Evolutionary conservation across 2,797 vertebrate genomes (phyloP), one percentile per base, ranked within the genome.

Genomic region (Lepus oiostolus): DNA sequence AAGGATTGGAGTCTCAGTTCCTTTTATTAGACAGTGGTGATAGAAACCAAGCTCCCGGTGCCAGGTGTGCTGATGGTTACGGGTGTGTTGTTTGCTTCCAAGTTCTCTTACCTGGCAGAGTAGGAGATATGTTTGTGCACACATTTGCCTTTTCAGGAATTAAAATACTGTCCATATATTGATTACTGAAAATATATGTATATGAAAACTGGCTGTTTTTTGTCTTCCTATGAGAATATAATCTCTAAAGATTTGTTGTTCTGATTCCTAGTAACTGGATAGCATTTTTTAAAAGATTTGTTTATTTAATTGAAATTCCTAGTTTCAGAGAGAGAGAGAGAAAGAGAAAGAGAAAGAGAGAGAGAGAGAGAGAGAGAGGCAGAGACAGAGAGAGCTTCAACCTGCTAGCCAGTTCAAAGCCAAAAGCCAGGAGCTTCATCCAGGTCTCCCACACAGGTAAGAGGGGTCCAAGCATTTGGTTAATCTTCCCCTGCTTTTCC

Each of bases 131-230:
- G 4, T 52, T 1, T 80, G 16, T 68, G n/a, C 6, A 67, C 4
- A 52, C 26, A 93, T 50, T 70, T 81, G 30, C 63, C 54, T 85
- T 93, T 93, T 77, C 5, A 65, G 42, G 38, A 84, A 74, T 82
- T 68, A 93, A 93, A 85, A 88, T 72, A 87, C 38, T 91, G 22
- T 47, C 30, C 71, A 22, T 62, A 22, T 80, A 81, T 76, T 81
- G 22, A 65, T 79, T 77, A 82, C 26, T 50, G 1, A 84, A 87
- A 22, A 7, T 68, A 72, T 72, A 75, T 0, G 26, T 81, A 54
- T 28, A 63, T 63, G 5, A 67, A 88, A 67, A 92, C 6, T 62
- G 21, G 17, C 60, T 91, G 2, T 76, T 85, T 68, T 32, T 71
- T 79, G 17, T 22, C 86, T 94, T 72, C 6, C 16, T 68, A 3